Conservation (phyloP, 1,140 invertebrate species). For the Leptinotarsa undecemlineata region DNA sequence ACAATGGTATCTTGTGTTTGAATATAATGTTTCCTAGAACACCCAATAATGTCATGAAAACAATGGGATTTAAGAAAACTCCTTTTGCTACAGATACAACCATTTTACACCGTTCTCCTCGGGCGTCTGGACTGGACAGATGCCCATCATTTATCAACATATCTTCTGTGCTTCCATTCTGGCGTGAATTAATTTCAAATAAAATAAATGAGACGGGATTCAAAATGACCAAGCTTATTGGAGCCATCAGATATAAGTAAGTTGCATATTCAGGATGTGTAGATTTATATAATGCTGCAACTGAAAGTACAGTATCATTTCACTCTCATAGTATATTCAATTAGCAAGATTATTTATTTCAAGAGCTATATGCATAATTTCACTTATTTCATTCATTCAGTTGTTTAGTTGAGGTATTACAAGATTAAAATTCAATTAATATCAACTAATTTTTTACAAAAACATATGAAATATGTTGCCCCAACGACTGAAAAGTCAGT, state of each 20-base stretch:
- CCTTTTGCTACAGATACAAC: slow-evolving; percentile 63
- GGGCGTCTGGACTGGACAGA: not conserved
- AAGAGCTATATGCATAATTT: no score
- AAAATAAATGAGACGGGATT: slow-evolving; percentile 92
- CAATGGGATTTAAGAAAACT: slow-evolving; percentile 84
- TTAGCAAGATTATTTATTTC: no score
- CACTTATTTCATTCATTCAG: no score
- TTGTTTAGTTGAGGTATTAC: no score
- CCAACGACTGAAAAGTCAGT: no score
- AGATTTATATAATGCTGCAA: slow-evolving; percentile 73
- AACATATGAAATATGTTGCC: no score
- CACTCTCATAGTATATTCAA: not conserved
- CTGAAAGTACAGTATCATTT: slow-evolving; percentile 57
- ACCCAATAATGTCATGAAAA: slow-evolving; percentile 92
- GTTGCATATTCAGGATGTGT: slow-evolving; percentile 87
- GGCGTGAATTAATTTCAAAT: slow-evolving; percentile 81
- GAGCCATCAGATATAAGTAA: slow-evolving; percentile 92
- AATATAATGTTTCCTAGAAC: slow-evolving; percentile 85
- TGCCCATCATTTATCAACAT: slow-evolving; percentile 51
- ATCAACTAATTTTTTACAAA: no score
- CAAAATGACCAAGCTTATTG: slow-evolving; percentile 88
- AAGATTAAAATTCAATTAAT: no score
- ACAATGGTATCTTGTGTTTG: slow-evolving; percentile 73
- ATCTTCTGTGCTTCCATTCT: slow-evolving; percentile 46
- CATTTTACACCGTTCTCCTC: slow-evolving; percentile 49